These are phyloP conservation scores for Petrolisthes manimaculis DNA, from an alignment of 2,888 invertebrate species.

Conservation along the genomic window DNA sequence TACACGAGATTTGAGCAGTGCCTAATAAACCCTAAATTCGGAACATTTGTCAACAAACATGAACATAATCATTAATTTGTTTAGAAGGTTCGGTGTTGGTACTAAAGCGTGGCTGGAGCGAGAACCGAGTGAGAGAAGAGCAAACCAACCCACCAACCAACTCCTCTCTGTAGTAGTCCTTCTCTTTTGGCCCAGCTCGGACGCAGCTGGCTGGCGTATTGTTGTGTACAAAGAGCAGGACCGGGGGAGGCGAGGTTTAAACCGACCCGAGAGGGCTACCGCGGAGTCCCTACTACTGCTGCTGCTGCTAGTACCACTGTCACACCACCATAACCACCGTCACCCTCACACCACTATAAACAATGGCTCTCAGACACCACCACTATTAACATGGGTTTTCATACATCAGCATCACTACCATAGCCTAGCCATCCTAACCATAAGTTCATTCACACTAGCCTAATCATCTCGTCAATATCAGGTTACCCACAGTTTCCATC, in stretches of 20 bases:
- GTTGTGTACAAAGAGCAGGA: constrained; percentile 54
- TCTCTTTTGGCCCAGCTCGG: constrained; percentile 41
- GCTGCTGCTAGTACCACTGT: constrained; percentile 28
- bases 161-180: constrained; percentile 3
- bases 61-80: too few relatives aligned
- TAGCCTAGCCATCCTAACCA: too few relatives aligned
- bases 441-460: too few relatives aligned
- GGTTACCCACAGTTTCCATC: too few relatives aligned
- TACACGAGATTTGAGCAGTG: too few relatives aligned
- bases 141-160: constrained; percentile 18
- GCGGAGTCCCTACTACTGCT: constrained; percentile 41
- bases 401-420: too few relatives aligned
- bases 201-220: constrained; percentile 54
- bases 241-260: constrained; percentile 56
- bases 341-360: background rate
- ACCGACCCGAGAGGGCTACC: constrained; percentile 50
- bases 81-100: too few relatives aligned
- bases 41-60: too few relatives aligned
- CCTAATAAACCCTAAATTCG: too few relatives aligned
- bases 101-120: background rate
- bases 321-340: constrained; percentile 18
- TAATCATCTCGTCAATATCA: too few relatives aligned
- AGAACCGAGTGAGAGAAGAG: constrained; percentile 12
- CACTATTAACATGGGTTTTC: too few relatives aligned
- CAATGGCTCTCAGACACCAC: background rate